Percentiles rank a stretch among this genome's conserved stretches.
phyloP scores from a whole-genome alignment of 2,888 invertebrate species.

The Pristionchus exspectatus region DNA sequence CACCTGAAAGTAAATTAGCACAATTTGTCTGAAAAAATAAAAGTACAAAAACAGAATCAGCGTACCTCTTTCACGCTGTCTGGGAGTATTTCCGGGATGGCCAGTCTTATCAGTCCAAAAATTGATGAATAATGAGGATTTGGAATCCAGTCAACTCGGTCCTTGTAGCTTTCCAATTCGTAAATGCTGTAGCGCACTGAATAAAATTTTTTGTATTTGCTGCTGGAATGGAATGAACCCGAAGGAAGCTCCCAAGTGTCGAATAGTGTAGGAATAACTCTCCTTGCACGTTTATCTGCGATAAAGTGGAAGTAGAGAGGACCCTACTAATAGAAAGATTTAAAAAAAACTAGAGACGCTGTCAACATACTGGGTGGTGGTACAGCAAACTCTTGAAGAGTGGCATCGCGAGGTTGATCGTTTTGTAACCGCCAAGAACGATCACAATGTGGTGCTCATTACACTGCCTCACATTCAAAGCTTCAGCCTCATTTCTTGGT shows the following conservation, averaged over 20 bases:
- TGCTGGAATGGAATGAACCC: neutral
- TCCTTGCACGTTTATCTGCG: conserved; percentile 56
- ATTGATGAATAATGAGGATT: conserved; percentile 63
- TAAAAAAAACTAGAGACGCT: neutral
- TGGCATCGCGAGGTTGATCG: neutral
- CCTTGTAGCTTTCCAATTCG: conserved; percentile 56
- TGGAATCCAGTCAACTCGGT: conserved; percentile 64
- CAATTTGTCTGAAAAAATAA: neutral
- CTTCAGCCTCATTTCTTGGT: neutral
- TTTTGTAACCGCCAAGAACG: conserved; percentile 27
- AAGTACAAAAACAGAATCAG: neutral
- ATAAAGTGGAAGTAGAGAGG: conserved; percentile 61
- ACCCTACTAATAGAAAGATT: neutral
- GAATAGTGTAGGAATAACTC: conserved; percentile 10
- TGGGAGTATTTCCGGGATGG: conserved; percentile 61
- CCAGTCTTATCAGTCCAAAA: conserved; percentile 62
- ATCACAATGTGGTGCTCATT: conserved; percentile 29
- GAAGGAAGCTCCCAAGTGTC: conserved; percentile 35
- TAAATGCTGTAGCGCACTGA: conserved; percentile 55
- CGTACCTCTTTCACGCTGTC: conserved; percentile 21
- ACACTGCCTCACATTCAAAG: neutral
- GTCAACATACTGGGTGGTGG: neutral
- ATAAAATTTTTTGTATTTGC: neutral
- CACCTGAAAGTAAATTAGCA: neutral
- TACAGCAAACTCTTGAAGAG: conserved; percentile 42